Evolutionary conservation across 2,888 invertebrate species (phyloP).

Genomic region (Molorchus minor): DNA sequence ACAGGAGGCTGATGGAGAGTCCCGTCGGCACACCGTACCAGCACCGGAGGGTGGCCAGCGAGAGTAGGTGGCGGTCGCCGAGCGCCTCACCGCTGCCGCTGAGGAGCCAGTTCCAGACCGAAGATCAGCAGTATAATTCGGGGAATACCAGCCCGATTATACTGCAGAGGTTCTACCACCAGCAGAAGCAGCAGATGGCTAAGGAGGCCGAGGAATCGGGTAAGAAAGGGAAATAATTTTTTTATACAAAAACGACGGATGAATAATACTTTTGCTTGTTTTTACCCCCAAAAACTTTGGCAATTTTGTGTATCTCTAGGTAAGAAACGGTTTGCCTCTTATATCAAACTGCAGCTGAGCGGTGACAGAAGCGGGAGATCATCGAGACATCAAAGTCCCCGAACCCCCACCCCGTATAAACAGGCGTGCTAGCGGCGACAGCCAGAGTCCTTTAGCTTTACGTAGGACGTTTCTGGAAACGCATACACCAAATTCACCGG

Average conservation of each 20-base stretch:
- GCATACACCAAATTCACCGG: constrained; percentile 64
- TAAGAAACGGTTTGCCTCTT: constrained; percentile 84
- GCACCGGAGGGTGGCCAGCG: constrained; percentile 49
- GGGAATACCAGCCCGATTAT: constrained; percentile 83
- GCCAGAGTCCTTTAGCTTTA: constrained; percentile 66
- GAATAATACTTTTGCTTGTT: neutral
- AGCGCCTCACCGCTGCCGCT: constrained; percentile 60
- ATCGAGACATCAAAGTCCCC: constrained; percentile 67
- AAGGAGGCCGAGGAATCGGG: constrained; percentile 59
- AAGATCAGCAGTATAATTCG: constrained; percentile 58
- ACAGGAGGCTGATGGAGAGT: constrained; percentile 31
- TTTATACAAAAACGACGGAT: no score
- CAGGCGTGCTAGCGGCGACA: constrained; percentile 56
- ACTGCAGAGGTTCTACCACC: constrained; percentile 80
- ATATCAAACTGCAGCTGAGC: constrained; percentile 80
- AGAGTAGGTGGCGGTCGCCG: constrained; percentile 58
- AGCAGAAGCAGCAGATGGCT: constrained; percentile 74
- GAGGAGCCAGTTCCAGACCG: constrained; percentile 54
- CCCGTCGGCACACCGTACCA: constrained; percentile 40
- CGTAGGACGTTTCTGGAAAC: constrained; percentile 69
- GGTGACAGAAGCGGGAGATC: constrained; percentile 62
- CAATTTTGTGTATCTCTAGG: constrained; percentile 53
- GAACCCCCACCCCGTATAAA: constrained; percentile 68
- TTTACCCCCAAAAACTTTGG: constrained; percentile 18
- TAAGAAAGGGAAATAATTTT: constrained; percentile 9